A percentile compares a stretch with the other conserved stretches of the same genome.
Evolutionary conservation across 2,797 vertebrate genomes (phyloP).

Genomic region (Poeciliopsis presidionis): DNA sequence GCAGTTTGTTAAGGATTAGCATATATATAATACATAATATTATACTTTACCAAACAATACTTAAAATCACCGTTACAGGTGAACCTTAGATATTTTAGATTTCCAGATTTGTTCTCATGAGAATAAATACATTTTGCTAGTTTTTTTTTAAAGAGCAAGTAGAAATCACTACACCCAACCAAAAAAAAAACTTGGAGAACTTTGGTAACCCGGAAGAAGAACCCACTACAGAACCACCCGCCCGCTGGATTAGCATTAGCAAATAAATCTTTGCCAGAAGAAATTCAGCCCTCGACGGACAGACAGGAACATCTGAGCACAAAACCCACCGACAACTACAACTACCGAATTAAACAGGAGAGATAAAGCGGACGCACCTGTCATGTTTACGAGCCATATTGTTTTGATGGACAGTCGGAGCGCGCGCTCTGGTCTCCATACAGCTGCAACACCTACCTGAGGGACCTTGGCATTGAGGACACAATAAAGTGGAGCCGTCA

Average conservation of each 20-base stretch:
- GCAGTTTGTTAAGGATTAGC: not conserved
- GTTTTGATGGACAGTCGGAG: slow-evolving; percentile 37
- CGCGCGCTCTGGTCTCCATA: slow-evolving; percentile 26
- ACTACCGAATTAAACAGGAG: slow-evolving; percentile 13
- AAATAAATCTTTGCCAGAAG: slow-evolving; percentile 25
- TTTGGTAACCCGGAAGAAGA: not conserved
- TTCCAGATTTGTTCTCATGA: not conserved
- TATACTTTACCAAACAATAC: not conserved
- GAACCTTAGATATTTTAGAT: not conserved
- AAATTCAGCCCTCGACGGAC: slow-evolving; percentile 23
- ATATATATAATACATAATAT: not conserved
- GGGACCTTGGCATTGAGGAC: slow-evolving; percentile 42
- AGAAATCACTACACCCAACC: not conserved
- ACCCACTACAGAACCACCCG: not conserved
- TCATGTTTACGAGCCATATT: slow-evolving; percentile 40
- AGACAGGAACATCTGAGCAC: slow-evolving; percentile 14
- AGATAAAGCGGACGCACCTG: slow-evolving; percentile 36
- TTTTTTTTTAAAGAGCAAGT: too few species aligned
- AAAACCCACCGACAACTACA: not conserved
- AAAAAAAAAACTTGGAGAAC: not conserved
- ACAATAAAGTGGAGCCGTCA: slow-evolving; percentile 53
- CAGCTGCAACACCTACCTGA: slow-evolving; percentile 51
- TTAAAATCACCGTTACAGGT: not conserved
- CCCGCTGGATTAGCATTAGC: not conserved
- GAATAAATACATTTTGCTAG: too few species aligned